Evolutionary conservation across 2,797 vertebrate genomes (phyloP).

Genomic region (Oreochromis grahami): DNA sequence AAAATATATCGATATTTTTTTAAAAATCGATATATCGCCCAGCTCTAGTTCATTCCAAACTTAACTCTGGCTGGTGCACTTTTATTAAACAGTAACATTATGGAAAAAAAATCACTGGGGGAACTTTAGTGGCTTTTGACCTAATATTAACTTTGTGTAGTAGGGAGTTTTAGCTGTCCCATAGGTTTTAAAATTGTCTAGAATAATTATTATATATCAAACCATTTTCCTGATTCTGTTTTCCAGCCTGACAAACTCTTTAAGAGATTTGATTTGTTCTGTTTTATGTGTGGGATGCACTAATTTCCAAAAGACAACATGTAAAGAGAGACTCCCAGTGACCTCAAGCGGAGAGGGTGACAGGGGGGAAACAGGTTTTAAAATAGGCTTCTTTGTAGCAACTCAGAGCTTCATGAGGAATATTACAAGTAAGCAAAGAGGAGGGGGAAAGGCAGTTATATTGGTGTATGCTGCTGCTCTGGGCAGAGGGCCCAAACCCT

Average conservation of each 20-base stretch:
- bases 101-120: not conserved
- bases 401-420: conserved; percentile 28
- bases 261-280: not conserved
- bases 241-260: not conserved
- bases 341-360: conserved; percentile 37
- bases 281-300: not conserved
- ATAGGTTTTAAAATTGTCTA: not conserved
- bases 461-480: conserved; percentile 42
- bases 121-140: not conserved
- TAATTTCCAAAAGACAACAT: conserved; percentile 18
- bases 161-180: not conserved
- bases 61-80: not conserved
- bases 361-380: conserved; percentile 38
- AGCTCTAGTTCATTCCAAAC: not conserved
- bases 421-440: conserved; percentile 17
- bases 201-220: not conserved
- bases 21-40: no score
- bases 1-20: no score
- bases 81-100: not conserved
- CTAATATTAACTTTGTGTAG: not conserved
- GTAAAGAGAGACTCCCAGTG: not conserved
- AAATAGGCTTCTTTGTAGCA: conserved; percentile 68
- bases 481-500: conserved; percentile 46
- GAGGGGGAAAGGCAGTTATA: conserved; percentile 24
- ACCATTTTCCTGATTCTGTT: not conserved